Evolutionary conservation across 1,140 invertebrate species (phyloP).

Genomic region (Drosophila sp.): DNA sequence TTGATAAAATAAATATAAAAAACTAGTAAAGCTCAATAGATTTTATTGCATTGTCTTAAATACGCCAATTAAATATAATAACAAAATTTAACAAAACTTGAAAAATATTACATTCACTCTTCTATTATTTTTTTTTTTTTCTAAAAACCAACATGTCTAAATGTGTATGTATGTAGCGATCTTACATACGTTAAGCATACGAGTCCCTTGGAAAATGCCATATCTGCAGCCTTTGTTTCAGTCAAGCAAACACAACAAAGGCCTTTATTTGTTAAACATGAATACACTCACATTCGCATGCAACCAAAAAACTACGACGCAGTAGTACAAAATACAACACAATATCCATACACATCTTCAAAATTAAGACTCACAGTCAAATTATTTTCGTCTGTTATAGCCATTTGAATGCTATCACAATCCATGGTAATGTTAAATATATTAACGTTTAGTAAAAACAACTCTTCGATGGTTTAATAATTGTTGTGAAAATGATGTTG

Average conservation of each 20-base stretch:
- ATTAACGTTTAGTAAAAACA: background rate
- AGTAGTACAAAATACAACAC: constrained; percentile 15
- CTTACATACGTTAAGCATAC: no score
- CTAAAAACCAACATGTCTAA: no score
- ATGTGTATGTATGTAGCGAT: no score
- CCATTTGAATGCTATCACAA: constrained; percentile 54
- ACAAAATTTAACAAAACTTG: no score
- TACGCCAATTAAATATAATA: no score
- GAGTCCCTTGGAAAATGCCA: background rate
- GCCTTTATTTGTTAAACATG: background rate
- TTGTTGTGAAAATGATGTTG: background rate
- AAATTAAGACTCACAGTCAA: constrained; percentile 32
- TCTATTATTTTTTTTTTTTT: no score
- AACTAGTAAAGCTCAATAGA: no score
- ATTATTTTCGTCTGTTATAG: constrained; percentile 44
- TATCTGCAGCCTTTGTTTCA: constrained; percentile 3
- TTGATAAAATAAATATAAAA: no score
- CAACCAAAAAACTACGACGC: constrained; percentile 21
- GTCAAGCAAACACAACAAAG: background rate
- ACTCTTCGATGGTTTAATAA: background rate
- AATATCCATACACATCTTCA: background rate
- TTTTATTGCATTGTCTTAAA: no score
- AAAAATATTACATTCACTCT: no score
- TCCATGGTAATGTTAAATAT: constrained; percentile 32
- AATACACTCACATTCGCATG: background rate